Evolutionary conservation across 2,888 invertebrate species (phyloP).

Genomic region (Tillus elongatus): DNA sequence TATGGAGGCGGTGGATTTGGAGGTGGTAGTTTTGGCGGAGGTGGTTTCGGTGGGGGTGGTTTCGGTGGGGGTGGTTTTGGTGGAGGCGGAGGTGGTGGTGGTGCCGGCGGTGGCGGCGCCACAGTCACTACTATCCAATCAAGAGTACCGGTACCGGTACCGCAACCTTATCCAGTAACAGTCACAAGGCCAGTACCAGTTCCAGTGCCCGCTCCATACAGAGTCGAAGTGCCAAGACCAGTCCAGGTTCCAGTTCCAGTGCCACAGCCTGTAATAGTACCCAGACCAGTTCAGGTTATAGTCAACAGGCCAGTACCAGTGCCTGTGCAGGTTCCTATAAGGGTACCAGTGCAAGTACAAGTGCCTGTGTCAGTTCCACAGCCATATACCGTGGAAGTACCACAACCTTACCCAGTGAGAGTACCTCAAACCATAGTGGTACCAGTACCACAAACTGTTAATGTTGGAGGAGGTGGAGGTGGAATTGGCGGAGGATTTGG

Average conservation of each 20-base stretch:
- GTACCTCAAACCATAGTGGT: conserved; percentile 44
- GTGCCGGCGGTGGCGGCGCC: conserved; percentile 34
- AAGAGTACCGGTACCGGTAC: conserved; percentile 37
- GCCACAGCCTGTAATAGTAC: conserved; percentile 33
- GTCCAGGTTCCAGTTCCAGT: conserved; percentile 40
- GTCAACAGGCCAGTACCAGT: conserved; percentile 34
- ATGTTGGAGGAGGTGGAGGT: conserved; percentile 26
- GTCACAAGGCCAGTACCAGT: conserved; percentile 45
- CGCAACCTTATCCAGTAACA: conserved; percentile 37
- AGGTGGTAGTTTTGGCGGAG: conserved; percentile 14
- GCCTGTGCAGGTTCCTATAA: conserved; percentile 33
- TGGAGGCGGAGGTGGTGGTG: conserved; percentile 19
- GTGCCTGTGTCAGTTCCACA: conserved; percentile 30
- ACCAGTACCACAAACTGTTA: conserved; percentile 47
- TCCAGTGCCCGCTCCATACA: conserved; percentile 31
- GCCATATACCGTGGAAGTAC: conserved; percentile 22
- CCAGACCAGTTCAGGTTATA: conserved; percentile 36
- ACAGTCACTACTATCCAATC: conserved; percentile 35
- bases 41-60: conserved; percentile 16
- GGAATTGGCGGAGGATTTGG: conserved; percentile 18
- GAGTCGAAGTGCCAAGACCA: conserved; percentile 43
- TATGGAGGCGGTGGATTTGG: neutral
- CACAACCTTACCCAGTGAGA: conserved; percentile 26
- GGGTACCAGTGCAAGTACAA: conserved; percentile 47
- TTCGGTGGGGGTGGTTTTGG: conserved; percentile 19